Evolutionary conservation across 2,888 invertebrate genomes (phyloP), one percentile per base, ranked within the genome.

Genomic region (Athalia rosae): DNA sequence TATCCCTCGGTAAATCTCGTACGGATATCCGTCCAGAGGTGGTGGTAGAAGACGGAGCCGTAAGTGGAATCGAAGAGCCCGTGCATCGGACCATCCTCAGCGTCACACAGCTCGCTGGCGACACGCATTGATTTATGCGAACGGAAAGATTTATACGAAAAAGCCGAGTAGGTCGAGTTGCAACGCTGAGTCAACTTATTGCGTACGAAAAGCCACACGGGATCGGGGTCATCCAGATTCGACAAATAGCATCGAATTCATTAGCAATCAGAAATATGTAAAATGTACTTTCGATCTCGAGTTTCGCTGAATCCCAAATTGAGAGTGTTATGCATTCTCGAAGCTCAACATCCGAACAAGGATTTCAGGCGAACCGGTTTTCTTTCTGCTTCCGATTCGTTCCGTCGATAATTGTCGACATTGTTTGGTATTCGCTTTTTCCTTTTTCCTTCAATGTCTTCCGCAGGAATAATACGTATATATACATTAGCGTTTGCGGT

Each of bases 111-210:
- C 85, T 88, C 87, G 88, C 85, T 87, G 85, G 87, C 87, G 87
- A 50, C 74, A 86, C 87, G 86, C 84, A 87, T 86, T 89, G 89
- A 90, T 89, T 90, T 90, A 89, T 89, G 82, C 84, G 83, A 81
- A 78, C 82, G 82, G 81, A 77, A 84, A 89, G 89, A 90, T 89
- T 90, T 89, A 89, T 89, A 86, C 85, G 87, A 85, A 89, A 88
- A 87, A 88, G 84, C 85, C 84, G 83, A 85, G 83, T 89, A 88
- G 61, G 89, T 89, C 89, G 89, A 89, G 89, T 89, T 87, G 86
- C 88, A 88, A 89, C 89, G 89, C 86, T 87, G 87, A 88, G 87
- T 86, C 89, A 87, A 88, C 88, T 89, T 89, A 89, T 89, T 87
- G 88, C 86, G 89, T 87, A 89, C 88, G 87, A 87, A 88, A 87